Evolutionary conservation across 2,797 vertebrate species (phyloP).

Genomic region (Hybognathus amarus): DNA sequence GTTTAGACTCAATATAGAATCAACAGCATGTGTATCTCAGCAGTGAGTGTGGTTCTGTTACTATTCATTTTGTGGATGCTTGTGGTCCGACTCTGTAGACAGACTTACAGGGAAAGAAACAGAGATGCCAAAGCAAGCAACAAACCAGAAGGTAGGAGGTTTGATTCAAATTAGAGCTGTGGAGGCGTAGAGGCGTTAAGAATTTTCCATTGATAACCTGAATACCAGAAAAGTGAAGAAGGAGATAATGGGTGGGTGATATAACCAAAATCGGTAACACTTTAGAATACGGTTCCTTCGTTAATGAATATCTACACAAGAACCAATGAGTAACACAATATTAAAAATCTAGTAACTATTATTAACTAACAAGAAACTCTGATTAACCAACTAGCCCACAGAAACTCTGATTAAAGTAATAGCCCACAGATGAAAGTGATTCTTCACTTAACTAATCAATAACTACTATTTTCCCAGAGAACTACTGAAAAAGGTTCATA

Average conservation of each 20-base stretch:
- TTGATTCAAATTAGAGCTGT: background rate
- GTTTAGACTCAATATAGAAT: conserved; percentile 30
- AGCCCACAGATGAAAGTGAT: too few species aligned
- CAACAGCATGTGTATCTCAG: conserved; percentile 60
- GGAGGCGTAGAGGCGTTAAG: background rate
- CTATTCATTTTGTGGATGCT: conserved; percentile 65
- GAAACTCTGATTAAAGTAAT: too few species aligned
- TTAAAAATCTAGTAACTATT: too few species aligned
- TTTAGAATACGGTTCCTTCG: too few species aligned
- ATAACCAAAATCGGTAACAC: background rate
- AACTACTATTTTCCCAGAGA: too few species aligned
- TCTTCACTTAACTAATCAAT: too few species aligned
- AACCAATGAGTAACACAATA: too few species aligned
- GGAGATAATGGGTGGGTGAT: background rate
- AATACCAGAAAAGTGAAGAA: background rate
- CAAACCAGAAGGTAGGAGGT: conserved; percentile 57
- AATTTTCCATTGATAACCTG: background rate
- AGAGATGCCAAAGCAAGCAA: conserved; percentile 46
- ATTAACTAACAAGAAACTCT: too few species aligned
- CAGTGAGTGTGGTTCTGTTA: conserved; percentile 63
- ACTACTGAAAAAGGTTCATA: too few species aligned
- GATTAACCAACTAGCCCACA: too few species aligned
- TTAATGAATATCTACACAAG: too few species aligned
- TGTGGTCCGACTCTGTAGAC: conserved; percentile 52
- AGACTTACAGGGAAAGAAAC: conserved; percentile 43